Conservation (phyloP, 2,888 invertebrate species). For the Ennomos fuscantarius region DNA sequence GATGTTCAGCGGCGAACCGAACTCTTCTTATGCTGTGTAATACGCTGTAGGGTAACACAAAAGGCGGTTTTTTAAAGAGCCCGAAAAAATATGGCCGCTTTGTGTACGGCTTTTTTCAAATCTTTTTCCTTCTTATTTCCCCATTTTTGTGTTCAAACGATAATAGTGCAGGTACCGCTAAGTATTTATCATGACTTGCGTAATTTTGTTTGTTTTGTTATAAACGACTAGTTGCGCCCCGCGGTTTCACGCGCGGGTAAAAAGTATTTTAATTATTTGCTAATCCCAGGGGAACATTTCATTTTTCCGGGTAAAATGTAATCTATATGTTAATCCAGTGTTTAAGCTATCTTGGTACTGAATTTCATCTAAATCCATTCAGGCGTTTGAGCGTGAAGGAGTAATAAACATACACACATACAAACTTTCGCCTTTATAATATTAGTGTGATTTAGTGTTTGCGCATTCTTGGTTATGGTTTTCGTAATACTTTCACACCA, state of each 20-base stretch:
- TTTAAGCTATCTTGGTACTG: too few relatives aligned
- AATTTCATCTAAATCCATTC: too few relatives aligned
- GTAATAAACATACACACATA: too few relatives aligned
- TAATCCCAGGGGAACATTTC: too few relatives aligned
- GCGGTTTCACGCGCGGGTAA: too few relatives aligned
- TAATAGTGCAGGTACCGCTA: conserved; percentile 70
- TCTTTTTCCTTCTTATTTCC: conserved; percentile 77
- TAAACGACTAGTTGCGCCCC: too few relatives aligned
- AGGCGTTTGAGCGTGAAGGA: too few relatives aligned
- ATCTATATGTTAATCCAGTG: too few relatives aligned
- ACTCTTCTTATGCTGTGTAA: conserved; percentile 78
- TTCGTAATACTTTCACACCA: neutral
- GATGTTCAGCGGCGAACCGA: conserved; percentile 62
- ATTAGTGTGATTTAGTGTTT: conserved; percentile 2
- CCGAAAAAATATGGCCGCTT: conserved; percentile 77
- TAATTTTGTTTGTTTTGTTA: conserved; percentile 47
- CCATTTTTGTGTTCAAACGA: conserved; percentile 79
- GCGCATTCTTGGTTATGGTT: neutral
- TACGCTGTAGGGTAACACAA: conserved; percentile 77
- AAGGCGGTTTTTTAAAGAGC: conserved; percentile 67
- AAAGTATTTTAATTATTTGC: too few relatives aligned
- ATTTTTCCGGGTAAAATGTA: too few relatives aligned
- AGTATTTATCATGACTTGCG: conserved; percentile 60
- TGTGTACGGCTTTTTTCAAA: conserved; percentile 71
- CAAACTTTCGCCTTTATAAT: too few relatives aligned